Base-by-base conservation (phyloP, 2,888 invertebrate genomes). In the Drosophila pegasa region DNA sequence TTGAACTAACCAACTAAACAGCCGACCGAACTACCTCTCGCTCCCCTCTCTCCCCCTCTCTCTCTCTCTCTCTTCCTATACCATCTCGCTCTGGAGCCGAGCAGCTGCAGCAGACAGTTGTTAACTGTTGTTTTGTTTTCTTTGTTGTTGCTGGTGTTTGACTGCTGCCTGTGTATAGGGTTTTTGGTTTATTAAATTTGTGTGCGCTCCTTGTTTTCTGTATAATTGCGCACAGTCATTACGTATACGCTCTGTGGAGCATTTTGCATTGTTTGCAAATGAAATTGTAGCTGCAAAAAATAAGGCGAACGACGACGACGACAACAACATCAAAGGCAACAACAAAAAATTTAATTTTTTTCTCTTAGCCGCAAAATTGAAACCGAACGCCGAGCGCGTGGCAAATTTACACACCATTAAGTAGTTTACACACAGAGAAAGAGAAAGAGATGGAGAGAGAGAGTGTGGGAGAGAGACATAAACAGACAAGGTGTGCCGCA, bases 391-490 rank as follows among this genome's bases (percentile, higher is more conserved):
- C 59, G 18, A 77, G 72, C 73, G 84, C 65, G 71, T 74, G 69
- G 85, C 78, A 89, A 81, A 90, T 90, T 90, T 90, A 89, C 90
- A 90, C 90, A 83, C 90, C 90, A 90, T 90, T 90, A 90, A 90
- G 89, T 90, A 89, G 87, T 90, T 90, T 87, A 78, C 89, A 72
- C 70, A 69, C 58, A 65, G 52, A 71, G 8, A n/a, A 5, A 8
- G 12, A 55, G n/a, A 54, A 31, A 25, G 40, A 18, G 10, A 29
- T 20, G 10, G 37, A 18, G 38, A 2, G 29, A 5, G n/a, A n/a
- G 57, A 6, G 14, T 25, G 40, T 14, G n/a, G 18, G 20, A 41
- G 48, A 29, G 55, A n/a, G 20, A 43, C 10, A 41, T 16, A 16
- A 25, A 8, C 47, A 69, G 57, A 66, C 75, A 72, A 79, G 79